phyloP scores from a whole-genome alignment of 2,113 vertebrate genomes.

The Tupaia tana region DNA sequence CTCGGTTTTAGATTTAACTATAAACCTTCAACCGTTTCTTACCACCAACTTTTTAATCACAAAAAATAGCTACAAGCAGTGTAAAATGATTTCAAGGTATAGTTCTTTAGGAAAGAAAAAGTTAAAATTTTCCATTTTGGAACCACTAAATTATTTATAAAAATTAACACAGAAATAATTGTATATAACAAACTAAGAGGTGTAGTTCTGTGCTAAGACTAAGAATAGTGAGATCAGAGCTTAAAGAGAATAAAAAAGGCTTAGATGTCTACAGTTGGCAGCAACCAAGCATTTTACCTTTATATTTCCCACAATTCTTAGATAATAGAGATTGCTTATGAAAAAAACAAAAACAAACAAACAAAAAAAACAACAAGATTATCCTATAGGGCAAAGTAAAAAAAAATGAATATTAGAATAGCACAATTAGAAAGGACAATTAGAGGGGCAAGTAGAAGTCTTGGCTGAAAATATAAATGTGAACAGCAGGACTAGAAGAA shows the following conservation, averaged over 20 bases:
- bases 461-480: neutral
- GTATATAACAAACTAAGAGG: neutral
- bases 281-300: neutral
- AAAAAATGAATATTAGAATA: neutral
- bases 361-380: neutral
- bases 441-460: neutral
- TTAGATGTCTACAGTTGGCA: neutral
- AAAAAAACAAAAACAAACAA: too few relatives aligned
- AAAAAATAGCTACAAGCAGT: constrained; percentile 17
- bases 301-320: neutral
- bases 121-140: neutral
- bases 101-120: neutral
- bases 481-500: neutral
- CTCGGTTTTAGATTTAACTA: constrained; percentile 66
- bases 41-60: constrained; percentile 20
- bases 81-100: neutral
- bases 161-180: constrained; percentile 27
- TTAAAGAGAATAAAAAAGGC: neutral
- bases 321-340: neutral
- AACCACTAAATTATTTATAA: neutral
- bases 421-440: neutral
- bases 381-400: neutral
- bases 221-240: neutral
- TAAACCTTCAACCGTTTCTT: constrained; percentile 62
- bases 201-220: neutral